Evolutionary conservation across 2,888 invertebrate species (phyloP).

Genomic region (Himalopsyche japonica): DNA sequence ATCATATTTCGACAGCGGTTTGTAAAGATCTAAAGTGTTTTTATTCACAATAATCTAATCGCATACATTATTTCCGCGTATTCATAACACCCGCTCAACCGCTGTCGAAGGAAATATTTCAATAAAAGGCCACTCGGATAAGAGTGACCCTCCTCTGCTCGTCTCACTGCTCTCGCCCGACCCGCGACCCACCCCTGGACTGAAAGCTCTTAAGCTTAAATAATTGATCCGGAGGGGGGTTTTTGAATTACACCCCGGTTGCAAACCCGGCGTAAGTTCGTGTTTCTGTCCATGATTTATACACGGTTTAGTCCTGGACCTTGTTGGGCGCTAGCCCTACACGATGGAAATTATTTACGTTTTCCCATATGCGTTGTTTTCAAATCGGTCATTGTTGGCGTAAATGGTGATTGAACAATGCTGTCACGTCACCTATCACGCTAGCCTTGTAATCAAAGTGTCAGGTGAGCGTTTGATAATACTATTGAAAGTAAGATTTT

Average conservation of each 20-base stretch:
- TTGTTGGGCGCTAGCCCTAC: background rate
- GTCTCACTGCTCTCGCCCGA: background rate
- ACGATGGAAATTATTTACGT: background rate
- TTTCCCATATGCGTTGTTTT: background rate
- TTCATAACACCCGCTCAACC: background rate
- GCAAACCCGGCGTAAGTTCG: conserved; percentile 2
- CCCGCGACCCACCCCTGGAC: background rate
- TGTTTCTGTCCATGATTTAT: conserved; percentile 23
- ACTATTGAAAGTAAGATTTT: no score
- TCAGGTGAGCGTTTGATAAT: no score
- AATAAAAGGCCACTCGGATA: background rate
- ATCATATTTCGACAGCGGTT: background rate
- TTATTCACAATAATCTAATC: background rate
- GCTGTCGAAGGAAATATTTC: background rate
- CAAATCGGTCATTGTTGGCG: background rate
- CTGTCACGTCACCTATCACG: background rate
- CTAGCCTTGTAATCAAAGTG: no score
- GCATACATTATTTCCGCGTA: background rate
- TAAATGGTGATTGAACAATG: background rate
- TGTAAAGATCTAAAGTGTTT: background rate
- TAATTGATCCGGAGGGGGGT: conserved; percentile 26
- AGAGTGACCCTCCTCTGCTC: background rate
- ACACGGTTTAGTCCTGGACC: background rate
- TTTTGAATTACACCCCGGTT: conserved; percentile 20
- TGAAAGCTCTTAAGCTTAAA: conserved; percentile 24